These are phyloP conservation scores for Athene cunicularia DNA, from an alignment of 2,113 vertebrate genomes.

Conservation along the genomic window DNA sequence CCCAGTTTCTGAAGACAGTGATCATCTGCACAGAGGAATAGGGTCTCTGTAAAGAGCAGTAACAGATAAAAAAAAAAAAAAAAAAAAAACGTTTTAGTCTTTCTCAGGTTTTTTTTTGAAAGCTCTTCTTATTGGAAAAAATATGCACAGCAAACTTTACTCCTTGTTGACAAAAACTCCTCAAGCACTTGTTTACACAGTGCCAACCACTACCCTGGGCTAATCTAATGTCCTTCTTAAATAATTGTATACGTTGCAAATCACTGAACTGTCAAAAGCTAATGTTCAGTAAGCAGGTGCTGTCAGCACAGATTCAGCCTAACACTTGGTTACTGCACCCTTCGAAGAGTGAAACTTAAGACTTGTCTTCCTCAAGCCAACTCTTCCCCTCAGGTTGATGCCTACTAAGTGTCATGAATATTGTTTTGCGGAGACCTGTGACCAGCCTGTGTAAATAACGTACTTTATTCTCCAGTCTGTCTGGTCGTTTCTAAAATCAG, in stretches of 20 bases:
- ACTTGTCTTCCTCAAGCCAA: not conserved
- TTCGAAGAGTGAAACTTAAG: not conserved
- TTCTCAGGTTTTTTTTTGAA: not conserved
- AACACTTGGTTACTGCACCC: not conserved
- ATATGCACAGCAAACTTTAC: not conserved
- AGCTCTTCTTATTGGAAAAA: not conserved
- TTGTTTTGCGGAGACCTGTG: not conserved
- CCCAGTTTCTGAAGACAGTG: not conserved
- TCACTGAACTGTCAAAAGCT: not conserved
- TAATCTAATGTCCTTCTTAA: not conserved
- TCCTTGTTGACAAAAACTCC: not conserved
- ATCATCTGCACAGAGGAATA: not conserved
- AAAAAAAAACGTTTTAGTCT: too few species aligned
- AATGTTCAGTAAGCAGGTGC: not conserved
- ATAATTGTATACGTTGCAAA: not conserved
- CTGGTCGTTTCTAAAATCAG: not conserved
- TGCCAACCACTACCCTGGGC: not conserved
- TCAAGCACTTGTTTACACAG: not conserved
- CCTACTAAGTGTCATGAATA: fast-evolving
- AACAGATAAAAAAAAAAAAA: not conserved
- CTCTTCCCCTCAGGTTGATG: not conserved
- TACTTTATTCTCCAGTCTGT: not conserved
- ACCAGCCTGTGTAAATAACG: not conserved
- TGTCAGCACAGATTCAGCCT: not conserved
- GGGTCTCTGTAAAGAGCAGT: not conserved